A percentile compares a stretch with the other conserved stretches of the same genome.
These are phyloP conservation scores for Stichodactyla mertensii DNA, from an alignment of 64 coral and sea anemone species.

Conservation along the genomic window DNA sequence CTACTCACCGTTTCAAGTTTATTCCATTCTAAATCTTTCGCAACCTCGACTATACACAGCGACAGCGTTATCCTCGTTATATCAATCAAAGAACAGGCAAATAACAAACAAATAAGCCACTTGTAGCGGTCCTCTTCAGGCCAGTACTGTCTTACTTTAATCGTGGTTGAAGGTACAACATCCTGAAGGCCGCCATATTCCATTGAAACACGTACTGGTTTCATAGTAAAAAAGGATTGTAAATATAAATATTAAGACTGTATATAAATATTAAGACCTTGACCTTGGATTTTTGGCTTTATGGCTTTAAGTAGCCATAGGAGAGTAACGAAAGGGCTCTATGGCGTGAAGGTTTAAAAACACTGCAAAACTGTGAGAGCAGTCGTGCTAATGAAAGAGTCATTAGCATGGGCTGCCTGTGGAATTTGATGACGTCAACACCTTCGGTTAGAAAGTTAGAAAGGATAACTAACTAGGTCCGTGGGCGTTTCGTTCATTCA, in stretches of 20 bases:
- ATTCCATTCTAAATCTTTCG: constrained; percentile 28
- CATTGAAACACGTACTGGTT: constrained; percentile 22
- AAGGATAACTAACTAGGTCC: no score
- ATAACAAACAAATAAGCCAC: background rate
- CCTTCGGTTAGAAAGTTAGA: no score
- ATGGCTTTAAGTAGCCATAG: background rate
- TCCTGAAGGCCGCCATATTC: background rate
- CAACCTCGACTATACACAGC: background rate
- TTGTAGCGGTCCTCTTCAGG: constrained; percentile 15
- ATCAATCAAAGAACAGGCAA: background rate
- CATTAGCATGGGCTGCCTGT: background rate
- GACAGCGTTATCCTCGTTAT: constrained; percentile 7
- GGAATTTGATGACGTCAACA: background rate
- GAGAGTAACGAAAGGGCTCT: background rate
- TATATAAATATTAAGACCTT: no score
- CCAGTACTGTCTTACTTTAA: background rate
- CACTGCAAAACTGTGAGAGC: background rate
- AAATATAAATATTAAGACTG: background rate
- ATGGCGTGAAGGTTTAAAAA: background rate
- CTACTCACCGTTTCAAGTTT: constrained; percentile 26
- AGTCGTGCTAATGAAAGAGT: background rate
- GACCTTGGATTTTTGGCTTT: background rate
- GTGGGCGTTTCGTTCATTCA: no score
- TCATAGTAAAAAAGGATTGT: background rate
- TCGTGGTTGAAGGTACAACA: background rate